Conservation (phyloP, 2,888 invertebrate genomes). For the Machimus atricapillus region DNA sequence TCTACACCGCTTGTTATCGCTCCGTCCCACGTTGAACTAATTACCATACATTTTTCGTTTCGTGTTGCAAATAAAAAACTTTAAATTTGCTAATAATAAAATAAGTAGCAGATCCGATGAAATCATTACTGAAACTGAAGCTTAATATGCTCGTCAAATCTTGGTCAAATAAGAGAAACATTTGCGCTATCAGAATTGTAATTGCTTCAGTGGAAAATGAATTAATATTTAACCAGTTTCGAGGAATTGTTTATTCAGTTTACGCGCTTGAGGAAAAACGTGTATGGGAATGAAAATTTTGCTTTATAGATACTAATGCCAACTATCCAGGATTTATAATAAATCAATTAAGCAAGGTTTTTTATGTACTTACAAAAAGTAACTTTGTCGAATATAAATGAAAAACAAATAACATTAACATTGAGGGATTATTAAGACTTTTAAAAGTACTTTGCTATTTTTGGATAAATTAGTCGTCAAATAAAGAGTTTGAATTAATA, state of each 20-base stretch:
- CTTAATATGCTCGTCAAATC: neutral
- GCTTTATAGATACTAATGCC: neutral
- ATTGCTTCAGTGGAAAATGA: neutral
- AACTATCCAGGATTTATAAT: neutral
- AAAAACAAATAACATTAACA: neutral
- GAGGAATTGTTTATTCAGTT: neutral
- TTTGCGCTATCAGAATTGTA: neutral
- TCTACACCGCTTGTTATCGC: neutral
- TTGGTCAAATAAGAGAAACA: neutral
- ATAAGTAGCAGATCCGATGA: neutral
- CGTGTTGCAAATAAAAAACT: neutral
- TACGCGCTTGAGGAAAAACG: neutral
- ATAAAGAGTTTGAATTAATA: too few relatives aligned
- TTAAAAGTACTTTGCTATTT: too few relatives aligned
- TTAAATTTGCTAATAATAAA: neutral
- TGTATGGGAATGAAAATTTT: neutral
- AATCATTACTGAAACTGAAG: neutral
- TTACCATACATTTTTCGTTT: neutral
- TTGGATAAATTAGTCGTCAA: too few relatives aligned
- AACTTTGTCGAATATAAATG: neutral
- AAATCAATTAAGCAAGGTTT: neutral
- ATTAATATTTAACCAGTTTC: neutral
- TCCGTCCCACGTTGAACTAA: too few relatives aligned
- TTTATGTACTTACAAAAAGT: neutral
- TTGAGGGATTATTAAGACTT: too few relatives aligned